Evolutionary conservation across 2,888 invertebrate genomes (phyloP).

Genomic region (Trachelus iudaicus): DNA sequence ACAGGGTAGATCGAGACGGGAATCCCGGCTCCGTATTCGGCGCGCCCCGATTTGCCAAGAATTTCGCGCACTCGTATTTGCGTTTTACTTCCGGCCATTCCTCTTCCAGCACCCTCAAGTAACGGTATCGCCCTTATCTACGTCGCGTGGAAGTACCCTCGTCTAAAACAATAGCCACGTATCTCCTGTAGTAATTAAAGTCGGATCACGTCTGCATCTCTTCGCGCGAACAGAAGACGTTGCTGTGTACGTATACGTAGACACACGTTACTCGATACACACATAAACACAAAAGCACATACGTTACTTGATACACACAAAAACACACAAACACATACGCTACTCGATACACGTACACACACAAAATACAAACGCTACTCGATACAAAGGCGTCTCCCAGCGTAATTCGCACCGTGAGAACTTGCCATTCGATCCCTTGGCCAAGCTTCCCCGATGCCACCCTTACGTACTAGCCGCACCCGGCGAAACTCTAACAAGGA

Average conservation of each 20-base stretch:
- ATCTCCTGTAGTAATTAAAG: neutral
- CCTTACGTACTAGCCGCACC: neutral
- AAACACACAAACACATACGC: too few relatives aligned
- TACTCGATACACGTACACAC: too few relatives aligned
- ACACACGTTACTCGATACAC: too few relatives aligned
- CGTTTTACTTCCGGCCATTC: neutral
- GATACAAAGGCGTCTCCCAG: too few relatives aligned
- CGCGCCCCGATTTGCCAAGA: neutral
- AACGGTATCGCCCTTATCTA: neutral
- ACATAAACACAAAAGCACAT: accelerated
- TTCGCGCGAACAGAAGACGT: neutral
- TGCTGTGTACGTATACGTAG: too few relatives aligned
- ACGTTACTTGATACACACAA: too few relatives aligned
- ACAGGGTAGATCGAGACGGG: neutral
- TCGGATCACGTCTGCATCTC: neutral
- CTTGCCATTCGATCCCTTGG: neutral
- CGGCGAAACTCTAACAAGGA: neutral
- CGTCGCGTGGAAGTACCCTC: neutral
- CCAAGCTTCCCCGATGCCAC: neutral
- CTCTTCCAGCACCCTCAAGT: neutral
- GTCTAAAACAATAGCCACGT: neutral
- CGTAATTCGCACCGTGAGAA: neutral
- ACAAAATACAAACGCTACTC: too few relatives aligned
- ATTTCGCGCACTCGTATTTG: neutral
- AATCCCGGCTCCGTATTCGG: neutral